Percentiles rank a stretch among this genome's conserved stretches.
These are phyloP conservation scores for Oscheius sp. DNA, from an alignment of 1,140 invertebrate genomes.

Conservation along the genomic window DNA sequence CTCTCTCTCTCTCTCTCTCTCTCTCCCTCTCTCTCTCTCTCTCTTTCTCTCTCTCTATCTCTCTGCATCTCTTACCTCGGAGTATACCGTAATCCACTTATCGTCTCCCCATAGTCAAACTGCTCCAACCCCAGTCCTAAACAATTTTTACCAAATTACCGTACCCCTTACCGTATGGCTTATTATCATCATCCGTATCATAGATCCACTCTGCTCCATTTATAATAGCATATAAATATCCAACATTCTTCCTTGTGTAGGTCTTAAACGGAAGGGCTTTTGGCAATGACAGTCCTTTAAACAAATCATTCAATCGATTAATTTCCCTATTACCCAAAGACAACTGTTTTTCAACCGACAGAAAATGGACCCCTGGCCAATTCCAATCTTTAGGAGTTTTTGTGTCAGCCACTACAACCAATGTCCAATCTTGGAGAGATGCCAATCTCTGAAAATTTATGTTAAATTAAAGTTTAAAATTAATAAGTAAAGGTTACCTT, in stretches of 20 bases:
- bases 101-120: conserved; percentile 14
- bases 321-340: conserved; percentile 19
- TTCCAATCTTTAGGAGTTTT: conserved; percentile 54
- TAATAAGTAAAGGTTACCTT: neutral
- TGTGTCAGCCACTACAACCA: conserved; percentile 54
- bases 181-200: conserved; percentile 62
- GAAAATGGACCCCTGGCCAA: conserved; percentile 36
- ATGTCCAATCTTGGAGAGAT: conserved; percentile 45
- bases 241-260: conserved; percentile 49
- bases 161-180: conserved; percentile 35
- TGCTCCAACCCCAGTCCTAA: conserved; percentile 29
- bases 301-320: neutral
- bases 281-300: neutral
- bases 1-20: too few relatives aligned
- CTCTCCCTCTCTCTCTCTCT: too few relatives aligned
- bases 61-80: conserved; percentile 48
- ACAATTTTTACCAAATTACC: neutral
- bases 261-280: conserved; percentile 40
- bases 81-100: conserved; percentile 16
- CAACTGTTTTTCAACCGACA: conserved; percentile 42
- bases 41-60: too few relatives aligned
- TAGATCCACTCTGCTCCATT: conserved; percentile 60
- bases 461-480: neutral
- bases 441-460: conserved; percentile 32
- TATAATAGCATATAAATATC: conserved; percentile 50